Base-by-base conservation (phyloP, 2,888 invertebrate genomes). In the Epinotia bilunana region DNA sequence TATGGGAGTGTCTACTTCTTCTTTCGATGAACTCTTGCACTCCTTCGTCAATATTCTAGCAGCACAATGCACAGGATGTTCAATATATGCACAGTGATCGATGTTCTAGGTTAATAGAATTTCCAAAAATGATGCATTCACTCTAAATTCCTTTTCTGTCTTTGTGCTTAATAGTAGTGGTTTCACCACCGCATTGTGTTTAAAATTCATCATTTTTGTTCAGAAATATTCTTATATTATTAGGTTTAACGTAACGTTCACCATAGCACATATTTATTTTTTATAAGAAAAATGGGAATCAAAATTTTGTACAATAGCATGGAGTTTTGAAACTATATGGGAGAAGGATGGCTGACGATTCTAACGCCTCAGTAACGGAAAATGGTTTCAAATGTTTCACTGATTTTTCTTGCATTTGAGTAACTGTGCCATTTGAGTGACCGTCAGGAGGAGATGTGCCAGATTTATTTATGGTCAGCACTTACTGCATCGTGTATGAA, bases 261-360 rank as follows among this genome's bases (percentile, higher is more conserved):
- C 83, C 83, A 79, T 81, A 85, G 87, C 89, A 88, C 88, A 87
- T 79, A 76, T 77, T 81, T 83, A 83, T 83, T 83, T 1, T 39
- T 61, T 62, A 11, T 81, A 82, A 82, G 79, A 81, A 80, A 77
- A 80, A 80, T 82, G 85, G 90, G 89, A 90, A 89, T 91, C 88
- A 88, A 89, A 90, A 90, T 87, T 90, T 88, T 93, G 93, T 93
- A 92, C 87, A 90, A 89, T 87, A 88, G 93, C 93, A 93, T 93
- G 93, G 87, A 88, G 84, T 92, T 91, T 57, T 84, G 84, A 84
- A 84, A 82, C 83, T 83, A 84, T 84, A 80, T 85, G 87, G 87
- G 83, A 89, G 86, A 86, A 84, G 84, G 86, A 87, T 89, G 91
- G 90, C 91, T 92, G 90, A 88, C 79, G 86, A 88, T 82, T 87